Conservation (phyloP, 2,113 vertebrate species). For the Delphinus delphis region DNA sequence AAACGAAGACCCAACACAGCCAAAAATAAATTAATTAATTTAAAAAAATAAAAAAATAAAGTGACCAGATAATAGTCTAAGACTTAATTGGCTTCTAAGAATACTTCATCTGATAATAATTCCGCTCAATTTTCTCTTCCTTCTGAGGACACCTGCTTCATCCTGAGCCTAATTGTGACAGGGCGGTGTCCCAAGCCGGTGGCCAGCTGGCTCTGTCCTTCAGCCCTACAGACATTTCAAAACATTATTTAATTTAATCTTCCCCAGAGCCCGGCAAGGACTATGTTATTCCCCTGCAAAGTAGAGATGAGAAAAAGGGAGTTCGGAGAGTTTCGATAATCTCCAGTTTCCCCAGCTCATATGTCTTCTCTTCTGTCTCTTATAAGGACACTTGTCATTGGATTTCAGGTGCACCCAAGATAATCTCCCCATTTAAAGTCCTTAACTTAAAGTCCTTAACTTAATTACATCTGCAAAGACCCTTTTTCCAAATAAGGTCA, state of each 20-base stretch:
- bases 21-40: too few relatives aligned
- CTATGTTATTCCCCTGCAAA: background rate
- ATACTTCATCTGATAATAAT: background rate
- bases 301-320: background rate
- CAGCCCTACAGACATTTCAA: background rate
- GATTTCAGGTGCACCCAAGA: background rate
- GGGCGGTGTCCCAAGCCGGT: background rate
- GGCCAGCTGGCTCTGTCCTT: background rate
- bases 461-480: background rate
- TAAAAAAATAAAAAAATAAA: background rate
- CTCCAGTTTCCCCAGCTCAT: background rate
- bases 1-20: too few relatives aligned
- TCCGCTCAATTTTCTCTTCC: background rate
- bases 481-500: background rate
- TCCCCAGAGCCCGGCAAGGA: background rate
- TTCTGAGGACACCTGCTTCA: background rate
- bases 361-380: background rate
- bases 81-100: background rate
- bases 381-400: background rate
- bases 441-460: background rate
- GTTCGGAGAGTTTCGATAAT: background rate
- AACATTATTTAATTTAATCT: background rate
- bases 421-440: background rate
- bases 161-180: background rate
- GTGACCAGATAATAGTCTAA: background rate